Base-by-base conservation (phyloP, 2,113 vertebrate species). In the Panthera leo region DNA sequence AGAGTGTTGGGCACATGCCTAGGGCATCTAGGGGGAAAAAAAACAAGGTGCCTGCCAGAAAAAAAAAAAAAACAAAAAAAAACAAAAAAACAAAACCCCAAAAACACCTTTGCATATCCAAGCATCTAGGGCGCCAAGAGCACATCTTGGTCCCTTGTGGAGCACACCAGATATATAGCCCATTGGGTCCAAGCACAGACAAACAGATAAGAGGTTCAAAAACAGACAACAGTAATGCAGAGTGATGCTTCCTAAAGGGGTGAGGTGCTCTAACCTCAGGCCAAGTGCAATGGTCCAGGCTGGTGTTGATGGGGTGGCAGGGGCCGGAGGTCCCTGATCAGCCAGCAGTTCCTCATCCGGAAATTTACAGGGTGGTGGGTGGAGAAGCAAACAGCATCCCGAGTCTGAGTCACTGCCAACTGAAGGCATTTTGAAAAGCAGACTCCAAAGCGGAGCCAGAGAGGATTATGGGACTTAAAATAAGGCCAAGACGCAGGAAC, bases 111-210 rank as follows among this genome's bases (percentile, higher is more conserved):
- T 51, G 85, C 27, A 23, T 34, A 0, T 8, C 21, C n/a, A 95
- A 67, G 13, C 75, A 48, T 25, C 18, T n/a, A 51, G 23, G 70
- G 29, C 36, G 53, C 29, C 45, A 19, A 16, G 39, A 58, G 87
- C 14, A 36, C 93, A 80, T 63, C 82, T 51, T 5, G 4, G 42
- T 42, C 96, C 97, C 10, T 15, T 5, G 61, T 42, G 68, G 48
- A 45, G 12, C 31, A 39, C 18, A 5, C 5, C 34, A 31, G 0
- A 1, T 7, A 1, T 7, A 31, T 4, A 61, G n/a, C 18, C 39
- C 25, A 51, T 0, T 39, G 6, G 12, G 27, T 94, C 88, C 76
- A 55, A 70, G 36, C 3, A 27, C 29, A 71, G 31, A 13, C 14
- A 39, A 51, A 5, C 19, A 48, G 58, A 36, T 2, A 16, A 1